These are phyloP conservation scores for Empis stercorea DNA, from an alignment of 2,888 invertebrate genomes.

Conservation along the genomic window DNA sequence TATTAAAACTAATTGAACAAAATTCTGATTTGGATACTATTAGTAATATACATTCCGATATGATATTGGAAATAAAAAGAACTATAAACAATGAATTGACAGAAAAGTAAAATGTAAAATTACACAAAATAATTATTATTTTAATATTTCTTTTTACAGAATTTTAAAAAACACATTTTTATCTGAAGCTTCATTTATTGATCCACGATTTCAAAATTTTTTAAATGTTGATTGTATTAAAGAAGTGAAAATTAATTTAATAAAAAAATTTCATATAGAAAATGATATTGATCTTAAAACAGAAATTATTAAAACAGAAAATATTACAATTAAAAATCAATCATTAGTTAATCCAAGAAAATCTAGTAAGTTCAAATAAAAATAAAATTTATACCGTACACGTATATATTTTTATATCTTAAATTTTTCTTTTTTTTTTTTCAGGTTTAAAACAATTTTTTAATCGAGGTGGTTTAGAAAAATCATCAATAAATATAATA, in stretches of 20 bases:
- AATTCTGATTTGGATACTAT: too few relatives aligned
- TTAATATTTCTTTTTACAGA: constrained; percentile 9
- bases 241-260: constrained; percentile 10
- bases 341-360: constrained; percentile 6
- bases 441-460: constrained; percentile 20
- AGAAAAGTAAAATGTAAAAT: too few relatives aligned
- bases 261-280: constrained; percentile 9
- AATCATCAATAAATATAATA: too few relatives aligned
- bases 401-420: not conserved
- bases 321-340: constrained; percentile 8
- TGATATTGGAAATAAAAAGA: too few relatives aligned
- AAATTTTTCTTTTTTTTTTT: not conserved
- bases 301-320: constrained; percentile 7
- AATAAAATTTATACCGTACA: too few relatives aligned
- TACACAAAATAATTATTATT: not conserved
- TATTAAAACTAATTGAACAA: too few relatives aligned
- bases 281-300: constrained; percentile 14
- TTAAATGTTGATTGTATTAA: constrained; percentile 11
- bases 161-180: constrained; percentile 16
- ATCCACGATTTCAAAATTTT: constrained; percentile 21
- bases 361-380: constrained; percentile 12
- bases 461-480: constrained; percentile 8
- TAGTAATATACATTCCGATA: too few relatives aligned
- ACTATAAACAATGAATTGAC: too few relatives aligned
- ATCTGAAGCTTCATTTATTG: constrained; percentile 21